phyloP scores from a whole-genome alignment of 2,797 vertebrate genomes.

The Cirrhinus mrigala region DNA sequence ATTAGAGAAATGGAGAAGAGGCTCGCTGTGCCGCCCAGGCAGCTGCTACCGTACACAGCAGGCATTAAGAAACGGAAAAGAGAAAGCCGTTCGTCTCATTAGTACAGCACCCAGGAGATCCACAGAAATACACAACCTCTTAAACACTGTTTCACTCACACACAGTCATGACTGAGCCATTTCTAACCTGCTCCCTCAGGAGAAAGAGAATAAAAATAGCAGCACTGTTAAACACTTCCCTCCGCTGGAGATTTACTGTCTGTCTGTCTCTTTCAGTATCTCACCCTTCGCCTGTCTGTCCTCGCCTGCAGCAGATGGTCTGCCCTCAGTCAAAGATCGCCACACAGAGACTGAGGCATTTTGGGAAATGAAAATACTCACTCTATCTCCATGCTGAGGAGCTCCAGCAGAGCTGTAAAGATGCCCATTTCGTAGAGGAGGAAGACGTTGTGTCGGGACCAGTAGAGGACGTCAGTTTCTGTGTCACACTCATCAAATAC shows the following conservation, averaged over 20 bases:
- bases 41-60: slow-evolving; percentile 19
- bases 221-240: slow-evolving; percentile 26
- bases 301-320: not conserved
- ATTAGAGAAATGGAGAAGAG: slow-evolving; percentile 26
- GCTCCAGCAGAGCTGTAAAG: slow-evolving; percentile 93
- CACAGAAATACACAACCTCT: slow-evolving; percentile 32
- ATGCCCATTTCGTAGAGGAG: slow-evolving; percentile 94
- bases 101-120: slow-evolving; percentile 13
- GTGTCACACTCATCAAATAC: slow-evolving; percentile 92
- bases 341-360: not conserved
- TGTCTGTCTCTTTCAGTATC: slow-evolving; percentile 23
- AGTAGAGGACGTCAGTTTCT: slow-evolving; percentile 88
- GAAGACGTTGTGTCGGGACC: slow-evolving; percentile 94
- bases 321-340: not conserved
- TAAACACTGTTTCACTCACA: slow-evolving; percentile 7
- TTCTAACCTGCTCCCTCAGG: slow-evolving; percentile 48
- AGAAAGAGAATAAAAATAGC: slow-evolving; percentile 44
- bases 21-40: not conserved
- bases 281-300: not conserved
- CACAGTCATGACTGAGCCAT: slow-evolving; percentile 52
- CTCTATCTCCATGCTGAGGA: slow-evolving; percentile 98
- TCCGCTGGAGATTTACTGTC: not conserved
- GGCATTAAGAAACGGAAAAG: slow-evolving; percentile 31
- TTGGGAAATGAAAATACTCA: slow-evolving; percentile 75
- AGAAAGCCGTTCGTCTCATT: slow-evolving; percentile 1